Percentiles rank a stretch among this genome's conserved stretches.
phyloP scores from a whole-genome alignment of 2,888 invertebrate genomes.

The Zygogramma bicolorata region DNA sequence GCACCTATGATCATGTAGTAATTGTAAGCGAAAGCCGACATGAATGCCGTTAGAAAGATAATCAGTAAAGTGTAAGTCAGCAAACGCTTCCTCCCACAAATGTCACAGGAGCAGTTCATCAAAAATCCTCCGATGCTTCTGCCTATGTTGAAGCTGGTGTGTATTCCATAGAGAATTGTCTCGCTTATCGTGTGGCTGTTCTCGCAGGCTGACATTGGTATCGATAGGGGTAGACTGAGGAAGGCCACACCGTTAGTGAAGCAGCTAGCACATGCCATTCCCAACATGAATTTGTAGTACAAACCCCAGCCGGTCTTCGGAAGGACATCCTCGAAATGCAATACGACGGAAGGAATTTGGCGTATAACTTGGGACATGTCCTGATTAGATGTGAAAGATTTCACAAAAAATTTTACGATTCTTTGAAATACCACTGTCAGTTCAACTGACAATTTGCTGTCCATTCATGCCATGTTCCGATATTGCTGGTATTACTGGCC shows the following conservation, averaged over 20 bases:
- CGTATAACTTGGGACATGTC: neutral
- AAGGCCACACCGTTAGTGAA: conserved; percentile 56
- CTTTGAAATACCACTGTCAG: neutral
- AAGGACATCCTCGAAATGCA: conserved; percentile 36
- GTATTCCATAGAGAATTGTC: conserved; percentile 42
- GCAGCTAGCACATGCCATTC: conserved; percentile 50
- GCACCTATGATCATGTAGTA: conserved; percentile 60
- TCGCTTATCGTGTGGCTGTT: conserved; percentile 40
- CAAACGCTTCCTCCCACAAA: conserved; percentile 63
- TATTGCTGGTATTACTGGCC: no score
- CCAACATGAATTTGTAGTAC: conserved; percentile 60
- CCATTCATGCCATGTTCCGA: no score
- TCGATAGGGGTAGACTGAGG: conserved; percentile 55
- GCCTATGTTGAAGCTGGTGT: conserved; percentile 56
- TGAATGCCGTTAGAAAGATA: conserved; percentile 62
- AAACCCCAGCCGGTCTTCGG: conserved; percentile 59
- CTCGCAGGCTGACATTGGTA: conserved; percentile 59
- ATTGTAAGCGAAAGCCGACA: conserved; percentile 64
- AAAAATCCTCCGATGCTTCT: conserved; percentile 61
- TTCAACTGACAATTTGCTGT: neutral
- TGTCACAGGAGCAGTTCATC: conserved; percentile 61
- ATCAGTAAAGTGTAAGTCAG: conserved; percentile 61
- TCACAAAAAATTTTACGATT: neutral
- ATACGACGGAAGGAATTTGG: neutral
- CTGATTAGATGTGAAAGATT: neutral